A percentile compares a stretch with the other conserved stretches of the same genome.
Conservation (phyloP, 2,797 vertebrate species). For the Malacoraja senta region DNA sequence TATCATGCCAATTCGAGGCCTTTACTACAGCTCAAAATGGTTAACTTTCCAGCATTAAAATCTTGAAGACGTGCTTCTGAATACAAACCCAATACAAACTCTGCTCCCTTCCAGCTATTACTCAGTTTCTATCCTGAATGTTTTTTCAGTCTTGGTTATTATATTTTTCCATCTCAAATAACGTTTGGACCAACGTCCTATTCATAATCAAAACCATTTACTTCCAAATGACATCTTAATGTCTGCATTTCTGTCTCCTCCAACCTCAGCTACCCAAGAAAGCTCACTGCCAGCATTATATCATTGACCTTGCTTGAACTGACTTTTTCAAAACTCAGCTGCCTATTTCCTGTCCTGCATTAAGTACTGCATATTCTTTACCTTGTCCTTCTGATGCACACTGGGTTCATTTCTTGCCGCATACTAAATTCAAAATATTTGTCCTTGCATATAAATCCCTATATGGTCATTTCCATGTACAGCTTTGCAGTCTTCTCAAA, state of each 20-base stretch:
- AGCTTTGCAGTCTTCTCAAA: no score
- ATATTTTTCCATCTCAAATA: neutral
- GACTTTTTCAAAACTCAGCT: neutral
- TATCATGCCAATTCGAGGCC: neutral
- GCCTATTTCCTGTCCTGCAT: neutral
- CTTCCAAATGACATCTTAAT: neutral
- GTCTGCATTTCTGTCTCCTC: neutral
- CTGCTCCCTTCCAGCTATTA: neutral
- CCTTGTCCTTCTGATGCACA: neutral
- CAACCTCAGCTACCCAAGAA: neutral
- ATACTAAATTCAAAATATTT: no score
- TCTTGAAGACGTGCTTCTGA: no score
- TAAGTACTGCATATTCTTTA: neutral
- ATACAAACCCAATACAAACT: neutral
- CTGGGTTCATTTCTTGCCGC: neutral
- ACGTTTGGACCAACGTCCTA: neutral
- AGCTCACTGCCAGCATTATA: neutral
- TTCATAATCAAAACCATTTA: neutral
- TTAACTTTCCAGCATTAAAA: no score
- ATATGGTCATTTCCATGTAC: neutral
- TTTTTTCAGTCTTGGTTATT: neutral
- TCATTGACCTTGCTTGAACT: no score
- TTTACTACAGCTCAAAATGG: no score
- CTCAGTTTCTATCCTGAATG: neutral
- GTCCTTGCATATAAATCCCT: neutral